Evolutionary conservation across 2,113 vertebrate species (phyloP).

Genomic region (Zosterops japonicus): DNA sequence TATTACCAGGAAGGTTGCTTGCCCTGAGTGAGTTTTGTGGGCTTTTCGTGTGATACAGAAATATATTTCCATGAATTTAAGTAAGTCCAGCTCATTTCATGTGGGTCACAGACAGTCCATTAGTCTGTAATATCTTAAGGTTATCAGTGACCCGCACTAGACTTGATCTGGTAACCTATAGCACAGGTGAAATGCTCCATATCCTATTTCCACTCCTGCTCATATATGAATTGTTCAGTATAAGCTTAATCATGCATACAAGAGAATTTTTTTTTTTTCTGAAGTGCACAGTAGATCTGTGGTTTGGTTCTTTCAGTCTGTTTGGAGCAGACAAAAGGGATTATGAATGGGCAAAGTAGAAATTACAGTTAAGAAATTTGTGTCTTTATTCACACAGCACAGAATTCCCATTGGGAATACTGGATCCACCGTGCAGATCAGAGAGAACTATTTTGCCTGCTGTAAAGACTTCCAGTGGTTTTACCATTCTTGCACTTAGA

Average conservation of each 20-base stretch:
- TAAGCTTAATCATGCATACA: constrained; percentile 36
- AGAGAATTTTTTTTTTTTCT: neutral
- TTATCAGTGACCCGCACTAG: constrained; percentile 9
- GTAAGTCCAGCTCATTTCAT: constrained; percentile 16
- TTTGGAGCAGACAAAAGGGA: neutral
- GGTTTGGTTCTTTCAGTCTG: neutral
- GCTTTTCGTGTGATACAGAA: neutral
- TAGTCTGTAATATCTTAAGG: constrained; percentile 16
- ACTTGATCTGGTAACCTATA: constrained; percentile 13
- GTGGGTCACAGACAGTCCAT: neutral
- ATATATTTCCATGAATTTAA: neutral
- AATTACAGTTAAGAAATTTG: constrained; percentile 23
- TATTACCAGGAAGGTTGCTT: neutral
- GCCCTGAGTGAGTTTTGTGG: neutral
- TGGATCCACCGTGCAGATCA: neutral
- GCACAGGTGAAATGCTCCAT: constrained; percentile 48
- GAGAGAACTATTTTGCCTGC: neutral
- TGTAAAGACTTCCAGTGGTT: neutral
- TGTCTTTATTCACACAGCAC: constrained; percentile 7
- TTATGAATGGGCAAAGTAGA: neutral
- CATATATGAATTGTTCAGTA: neutral
- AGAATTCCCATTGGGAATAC: constrained; percentile 18
- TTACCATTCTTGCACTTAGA: neutral
- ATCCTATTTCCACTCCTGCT: constrained; percentile 30
- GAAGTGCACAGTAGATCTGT: neutral